These are phyloP conservation scores for Ctenopoma multispine DNA, from an alignment of 2,797 vertebrate species.

Conservation along the genomic window DNA sequence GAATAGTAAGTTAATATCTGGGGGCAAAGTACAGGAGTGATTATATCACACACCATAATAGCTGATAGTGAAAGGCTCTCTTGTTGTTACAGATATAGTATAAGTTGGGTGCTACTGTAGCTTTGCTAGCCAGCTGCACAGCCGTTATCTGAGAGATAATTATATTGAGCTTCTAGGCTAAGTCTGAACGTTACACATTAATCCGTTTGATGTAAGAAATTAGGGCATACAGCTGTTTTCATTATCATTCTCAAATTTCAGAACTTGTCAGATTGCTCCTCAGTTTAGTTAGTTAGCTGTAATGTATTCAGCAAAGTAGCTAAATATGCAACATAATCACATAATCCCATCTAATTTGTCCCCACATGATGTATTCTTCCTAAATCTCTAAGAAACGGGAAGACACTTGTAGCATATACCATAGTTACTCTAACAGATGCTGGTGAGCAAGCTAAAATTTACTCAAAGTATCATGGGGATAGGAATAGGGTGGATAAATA, in stretches of 20 bases:
- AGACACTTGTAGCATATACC: background rate
- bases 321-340: background rate
- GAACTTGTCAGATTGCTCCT: too few relatives aligned
- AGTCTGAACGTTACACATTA: background rate
- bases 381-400: background rate
- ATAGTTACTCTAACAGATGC: background rate
- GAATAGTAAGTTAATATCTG: conserved; percentile 27
- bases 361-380: background rate
- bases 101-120: conserved; percentile 1
- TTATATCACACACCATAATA: conserved; percentile 16
- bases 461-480: background rate
- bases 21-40: conserved; percentile 17
- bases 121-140: conserved; percentile 2
- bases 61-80: conserved; percentile 4
- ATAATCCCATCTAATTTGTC: background rate
- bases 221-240: background rate
- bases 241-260: too few relatives aligned
- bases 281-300: too few relatives aligned
- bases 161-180: background rate
- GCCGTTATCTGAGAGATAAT: conserved; percentile 2
- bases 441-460: background rate
- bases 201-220: background rate
- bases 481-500: background rate
- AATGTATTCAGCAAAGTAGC: too few relatives aligned
- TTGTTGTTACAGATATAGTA: conserved; percentile 1